Base-by-base conservation (phyloP, 2,113 vertebrate genomes). In the Thamnaconus septentrionalis region DNA sequence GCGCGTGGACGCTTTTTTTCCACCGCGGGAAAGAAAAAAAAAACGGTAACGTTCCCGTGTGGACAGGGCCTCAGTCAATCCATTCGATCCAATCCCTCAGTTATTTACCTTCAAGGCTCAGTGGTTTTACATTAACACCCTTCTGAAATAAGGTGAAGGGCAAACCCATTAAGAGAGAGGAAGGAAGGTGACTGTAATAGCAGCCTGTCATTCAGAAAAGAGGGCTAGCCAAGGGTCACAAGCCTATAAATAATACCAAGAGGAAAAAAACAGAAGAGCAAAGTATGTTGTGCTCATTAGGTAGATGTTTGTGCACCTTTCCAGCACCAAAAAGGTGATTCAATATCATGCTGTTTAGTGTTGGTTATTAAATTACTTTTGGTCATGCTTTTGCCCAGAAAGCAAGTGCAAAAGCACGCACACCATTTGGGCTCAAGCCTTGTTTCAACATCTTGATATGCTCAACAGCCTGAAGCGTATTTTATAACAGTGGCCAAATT, bases 181-280 rank as follows among this genome's bases (percentile, higher is more conserved):
- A 42, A 56, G 56, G 68, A 56, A 42, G 11, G 10, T 5, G 40
- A 69, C n/a, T 4, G 61, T 55, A 45, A 4, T 12, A 70, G 50
- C 59, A 61, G n/a, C 45, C 2, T 2, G 51, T 53, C 55, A 68
- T 45, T 61, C 53, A 60, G 54, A 52, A 48, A 56, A 7, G 64
- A 53, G 69, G 66, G 68, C 12, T 56, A 73, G 68, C 76, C 66
- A 53, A 66, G 48, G 41, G 62, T 71, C 65, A 67, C 40, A 39
- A 41, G 45, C 58, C 71, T 70, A 80, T 77, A 60, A 82, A 78
- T 84, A 72, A 70, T 49, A 7, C 53, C 65, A 54, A 43, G 12
- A 53, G 71, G 53, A 31, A 71, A 63, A 52, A 48, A 66, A 43
- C 4, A 52, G 39, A 39, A 56, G 57, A 41, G 18, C 57, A 68